Evolutionary conservation across 2,888 invertebrate genomes (phyloP).

Genomic region (Eupeodes luniger): DNA sequence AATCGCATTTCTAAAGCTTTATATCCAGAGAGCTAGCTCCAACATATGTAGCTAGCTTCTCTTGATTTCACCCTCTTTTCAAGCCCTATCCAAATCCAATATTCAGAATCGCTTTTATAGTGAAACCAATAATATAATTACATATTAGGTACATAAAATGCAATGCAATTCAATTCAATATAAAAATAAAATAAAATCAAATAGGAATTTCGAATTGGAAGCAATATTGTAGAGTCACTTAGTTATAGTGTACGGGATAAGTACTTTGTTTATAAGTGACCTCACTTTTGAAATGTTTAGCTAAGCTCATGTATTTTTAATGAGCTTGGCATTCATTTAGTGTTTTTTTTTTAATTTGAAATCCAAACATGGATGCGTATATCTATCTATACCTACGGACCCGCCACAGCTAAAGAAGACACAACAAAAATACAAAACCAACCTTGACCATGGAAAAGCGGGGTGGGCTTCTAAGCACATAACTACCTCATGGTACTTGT

Average conservation of each 20-base stretch:
- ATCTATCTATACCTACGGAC: background rate
- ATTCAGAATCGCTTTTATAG: background rate
- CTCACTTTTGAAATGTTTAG: conserved; percentile 17
- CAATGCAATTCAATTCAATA: conserved; percentile 41
- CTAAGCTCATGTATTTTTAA: conserved; percentile 50
- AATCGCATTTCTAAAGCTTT: conserved; percentile 17
- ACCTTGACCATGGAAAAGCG: conserved; percentile 45
- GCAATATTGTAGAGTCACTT: background rate
- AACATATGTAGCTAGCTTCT: background rate
- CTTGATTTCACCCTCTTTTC: background rate
- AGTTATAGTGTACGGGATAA: background rate
- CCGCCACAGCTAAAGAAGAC: background rate
- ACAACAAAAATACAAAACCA: background rate
- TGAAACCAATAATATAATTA: conserved; percentile 14
- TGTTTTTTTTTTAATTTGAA: conserved; percentile 3
- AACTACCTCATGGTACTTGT: background rate
- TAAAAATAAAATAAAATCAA: conserved; percentile 1
- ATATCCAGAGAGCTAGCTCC: background rate
- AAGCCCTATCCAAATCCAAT: background rate
- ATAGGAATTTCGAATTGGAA: conserved; percentile 20
- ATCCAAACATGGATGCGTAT: conserved; percentile 23
- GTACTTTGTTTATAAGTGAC: background rate
- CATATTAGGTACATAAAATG: conserved; percentile 22
- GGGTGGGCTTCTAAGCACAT: background rate
- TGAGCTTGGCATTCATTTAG: conserved; percentile 36